These are phyloP conservation scores for Drosophila pruinosa DNA, from an alignment of 1,140 invertebrate species.

Conservation along the genomic window DNA sequence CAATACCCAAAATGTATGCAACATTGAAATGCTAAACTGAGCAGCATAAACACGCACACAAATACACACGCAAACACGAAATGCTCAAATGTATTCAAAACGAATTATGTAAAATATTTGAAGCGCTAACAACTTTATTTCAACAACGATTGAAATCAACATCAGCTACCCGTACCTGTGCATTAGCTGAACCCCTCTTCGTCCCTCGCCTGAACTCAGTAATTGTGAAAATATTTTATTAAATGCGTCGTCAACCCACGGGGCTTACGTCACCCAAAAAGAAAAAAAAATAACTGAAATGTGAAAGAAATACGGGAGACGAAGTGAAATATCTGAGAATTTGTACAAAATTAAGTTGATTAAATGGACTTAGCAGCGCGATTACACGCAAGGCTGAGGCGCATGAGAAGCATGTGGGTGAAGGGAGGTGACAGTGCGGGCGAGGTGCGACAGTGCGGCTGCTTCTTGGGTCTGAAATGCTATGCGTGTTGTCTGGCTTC, in stretches of 20 bases:
- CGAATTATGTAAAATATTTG: conserved; percentile 74
- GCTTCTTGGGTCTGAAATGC: conserved; percentile 9
- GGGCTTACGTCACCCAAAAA: conserved; percentile 52
- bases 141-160: conserved; percentile 66
- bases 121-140: conserved; percentile 68
- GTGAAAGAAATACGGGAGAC: conserved; percentile 26
- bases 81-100: conserved; percentile 54
- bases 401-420: conserved; percentile 6
- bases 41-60: not conserved
- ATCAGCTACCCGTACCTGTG: conserved; percentile 3
- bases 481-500: conserved; percentile 44
- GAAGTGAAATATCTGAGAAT: conserved; percentile 69
- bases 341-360: conserved; percentile 81
- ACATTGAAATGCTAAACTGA: conserved; percentile 11
- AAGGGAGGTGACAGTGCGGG: not conserved
- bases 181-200: not conserved
- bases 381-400: conserved; percentile 71
- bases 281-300: conserved; percentile 1
- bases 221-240: conserved; percentile 65
- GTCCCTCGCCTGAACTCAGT: not conserved
- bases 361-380: conserved; percentile 77
- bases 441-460: not conserved
- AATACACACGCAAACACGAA: not conserved
- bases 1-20: conserved; percentile 29
- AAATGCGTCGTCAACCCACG: conserved; percentile 53